phyloP scores from a whole-genome alignment of 1,140 invertebrate genomes.

The Helicoverpa armigera region DNA sequence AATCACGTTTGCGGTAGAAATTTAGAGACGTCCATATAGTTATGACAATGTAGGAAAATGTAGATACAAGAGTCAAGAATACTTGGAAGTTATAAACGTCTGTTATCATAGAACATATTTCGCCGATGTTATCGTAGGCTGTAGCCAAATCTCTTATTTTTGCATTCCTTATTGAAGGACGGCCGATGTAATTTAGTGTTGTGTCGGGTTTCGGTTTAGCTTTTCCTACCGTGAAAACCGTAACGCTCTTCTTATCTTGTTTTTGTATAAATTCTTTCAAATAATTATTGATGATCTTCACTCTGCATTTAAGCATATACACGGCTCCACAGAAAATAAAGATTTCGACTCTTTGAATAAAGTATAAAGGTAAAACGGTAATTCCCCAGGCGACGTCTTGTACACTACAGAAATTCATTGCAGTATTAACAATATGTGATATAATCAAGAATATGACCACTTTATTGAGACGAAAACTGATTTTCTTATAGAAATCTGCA shows the following conservation, averaged over 20 bases:
- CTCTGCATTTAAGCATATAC: background rate
- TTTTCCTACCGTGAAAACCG: background rate
- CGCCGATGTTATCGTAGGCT: background rate
- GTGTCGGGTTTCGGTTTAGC: background rate
- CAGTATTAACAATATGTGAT: slow-evolving; percentile 31
- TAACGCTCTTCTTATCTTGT: background rate
- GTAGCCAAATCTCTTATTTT: slow-evolving; percentile 1
- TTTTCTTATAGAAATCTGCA: slow-evolving; percentile 58
- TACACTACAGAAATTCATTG: slow-evolving; percentile 26
- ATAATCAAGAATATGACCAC: slow-evolving; percentile 39
- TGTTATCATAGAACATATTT: slow-evolving; percentile 13
- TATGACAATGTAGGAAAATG: background rate
- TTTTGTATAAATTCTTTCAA: slow-evolving; percentile 14
- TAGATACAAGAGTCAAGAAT: slow-evolving; percentile 23
- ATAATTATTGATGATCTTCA: slow-evolving; percentile 1
- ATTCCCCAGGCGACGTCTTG: slow-evolving; percentile 8
- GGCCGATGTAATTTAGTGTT: background rate
- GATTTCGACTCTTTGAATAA: slow-evolving; percentile 4
- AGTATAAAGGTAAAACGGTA: background rate
- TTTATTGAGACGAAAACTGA: slow-evolving; percentile 46
- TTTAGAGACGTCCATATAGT: slow-evolving; percentile 6
- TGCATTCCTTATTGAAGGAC: slow-evolving; percentile 12
- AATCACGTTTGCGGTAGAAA: background rate
- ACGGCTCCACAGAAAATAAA: slow-evolving; percentile 12
- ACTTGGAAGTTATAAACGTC: slow-evolving; percentile 57